Conservation (phyloP, 2,113 vertebrate genomes). For the Burhinus oedicnemus region DNA sequence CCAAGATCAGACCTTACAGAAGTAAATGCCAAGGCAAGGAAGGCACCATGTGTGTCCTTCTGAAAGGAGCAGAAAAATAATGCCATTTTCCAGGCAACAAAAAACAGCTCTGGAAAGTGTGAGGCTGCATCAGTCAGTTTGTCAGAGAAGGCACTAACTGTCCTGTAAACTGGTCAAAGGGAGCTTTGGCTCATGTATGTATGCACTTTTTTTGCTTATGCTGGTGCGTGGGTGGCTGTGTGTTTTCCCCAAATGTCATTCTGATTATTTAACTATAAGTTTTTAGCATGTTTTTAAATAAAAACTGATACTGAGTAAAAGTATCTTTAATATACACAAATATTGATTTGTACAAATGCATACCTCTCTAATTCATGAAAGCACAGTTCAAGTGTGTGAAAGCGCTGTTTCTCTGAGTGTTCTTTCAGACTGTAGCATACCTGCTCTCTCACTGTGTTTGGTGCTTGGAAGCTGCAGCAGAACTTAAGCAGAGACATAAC, state of each 20-base stretch:
- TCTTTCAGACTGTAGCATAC: background rate
- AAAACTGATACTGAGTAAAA: slow-evolving; percentile 71
- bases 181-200: slow-evolving; percentile 48
- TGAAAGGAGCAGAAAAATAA: slow-evolving; percentile 6
- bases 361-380: slow-evolving; percentile 41
- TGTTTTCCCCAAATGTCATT: slow-evolving; percentile 56
- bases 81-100: background rate
- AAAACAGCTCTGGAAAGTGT: background rate
- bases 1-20: background rate
- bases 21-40: background rate
- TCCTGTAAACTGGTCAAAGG: slow-evolving; percentile 2
- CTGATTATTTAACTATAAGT: slow-evolving; percentile 68
- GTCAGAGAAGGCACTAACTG: slow-evolving; percentile 6
- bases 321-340: slow-evolving; percentile 63
- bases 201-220: slow-evolving; percentile 75
- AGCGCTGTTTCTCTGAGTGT: slow-evolving; percentile 15
- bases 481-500: background rate
- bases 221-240: slow-evolving; percentile 47
- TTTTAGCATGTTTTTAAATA: slow-evolving; percentile 86
- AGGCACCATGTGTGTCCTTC: background rate
- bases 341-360: slow-evolving; percentile 46
- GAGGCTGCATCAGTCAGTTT: background rate
- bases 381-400: slow-evolving; percentile 17
- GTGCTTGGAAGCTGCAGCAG: background rate
- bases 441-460: slow-evolving; percentile 3